These are phyloP conservation scores for Peromyscus melanophrys DNA, from an alignment of 2,797 vertebrate species.

Conservation along the genomic window DNA sequence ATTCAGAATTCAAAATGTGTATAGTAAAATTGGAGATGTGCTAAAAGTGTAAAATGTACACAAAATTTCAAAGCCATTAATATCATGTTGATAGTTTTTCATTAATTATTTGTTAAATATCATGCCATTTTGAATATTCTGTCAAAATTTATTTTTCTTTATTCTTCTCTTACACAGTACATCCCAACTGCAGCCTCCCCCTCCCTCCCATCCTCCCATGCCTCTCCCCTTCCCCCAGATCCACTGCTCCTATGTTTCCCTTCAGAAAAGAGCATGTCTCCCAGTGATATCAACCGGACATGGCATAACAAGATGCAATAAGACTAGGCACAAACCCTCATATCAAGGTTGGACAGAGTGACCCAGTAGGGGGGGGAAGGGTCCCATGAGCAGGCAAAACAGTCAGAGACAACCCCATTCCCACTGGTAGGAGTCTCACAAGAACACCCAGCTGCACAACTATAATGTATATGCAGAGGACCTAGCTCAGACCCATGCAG, in stretches of 20 bases:
- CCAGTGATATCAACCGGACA: neutral
- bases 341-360: neutral
- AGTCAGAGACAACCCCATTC: neutral
- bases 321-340: neutral
- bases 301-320: neutral
- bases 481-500: neutral
- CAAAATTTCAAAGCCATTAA: neutral
- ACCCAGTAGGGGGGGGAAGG: neutral
- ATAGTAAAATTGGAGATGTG: neutral
- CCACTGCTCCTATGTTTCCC: neutral
- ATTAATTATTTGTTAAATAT: neutral
- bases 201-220: neutral
- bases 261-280: neutral
- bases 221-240: neutral
- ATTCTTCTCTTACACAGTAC: neutral
- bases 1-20: neutral
- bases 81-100: neutral
- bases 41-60: neutral
- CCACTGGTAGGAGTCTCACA: neutral
- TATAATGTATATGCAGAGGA: neutral
- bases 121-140: neutral
- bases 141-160: neutral
- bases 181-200: too few relatives aligned
- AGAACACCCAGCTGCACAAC: neutral
- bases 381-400: neutral